A percentile compares a stretch with the other conserved stretches of the same genome.
Conservation (phyloP, 2,797 vertebrate species). For the Podargus strigoides region DNA sequence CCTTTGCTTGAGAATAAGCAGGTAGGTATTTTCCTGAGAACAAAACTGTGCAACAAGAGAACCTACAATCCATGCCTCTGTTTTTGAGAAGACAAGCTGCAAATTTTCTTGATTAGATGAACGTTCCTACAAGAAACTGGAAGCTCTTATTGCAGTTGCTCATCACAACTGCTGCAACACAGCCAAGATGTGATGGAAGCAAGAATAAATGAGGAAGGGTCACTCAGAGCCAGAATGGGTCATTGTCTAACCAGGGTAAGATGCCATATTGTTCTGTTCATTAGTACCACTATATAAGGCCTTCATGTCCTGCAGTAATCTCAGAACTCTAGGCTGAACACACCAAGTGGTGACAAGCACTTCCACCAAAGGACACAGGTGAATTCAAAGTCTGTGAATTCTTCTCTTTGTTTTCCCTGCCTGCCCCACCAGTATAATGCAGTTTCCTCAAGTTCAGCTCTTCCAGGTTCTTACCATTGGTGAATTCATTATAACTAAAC, state of each 20-base stretch:
- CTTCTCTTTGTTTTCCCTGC: neutral
- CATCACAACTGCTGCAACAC: neutral
- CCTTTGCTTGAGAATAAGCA: neutral
- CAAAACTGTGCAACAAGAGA: neutral
- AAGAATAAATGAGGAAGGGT: neutral
- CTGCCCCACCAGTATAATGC: neutral
- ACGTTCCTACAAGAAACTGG: neutral
- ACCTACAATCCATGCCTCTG: fast-evolving
- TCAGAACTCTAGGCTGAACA: neutral
- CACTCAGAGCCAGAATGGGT: neutral
- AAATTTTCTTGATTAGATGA: neutral
- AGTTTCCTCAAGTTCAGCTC: neutral
- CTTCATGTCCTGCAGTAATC: neutral
- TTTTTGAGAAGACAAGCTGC: neutral
- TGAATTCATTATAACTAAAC: neutral
- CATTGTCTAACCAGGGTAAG: neutral
- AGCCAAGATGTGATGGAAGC: neutral
- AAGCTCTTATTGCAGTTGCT: neutral
- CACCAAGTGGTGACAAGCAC: neutral
- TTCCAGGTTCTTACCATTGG: fast-evolving
- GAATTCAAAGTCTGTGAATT: no score
- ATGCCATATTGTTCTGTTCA: fast-evolving
- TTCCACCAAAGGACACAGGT: neutral
- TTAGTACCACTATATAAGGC: neutral
- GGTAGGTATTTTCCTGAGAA: neutral